Base-by-base conservation (phyloP, 2,113 vertebrate species). In the Laterallus jamaicensis region DNA sequence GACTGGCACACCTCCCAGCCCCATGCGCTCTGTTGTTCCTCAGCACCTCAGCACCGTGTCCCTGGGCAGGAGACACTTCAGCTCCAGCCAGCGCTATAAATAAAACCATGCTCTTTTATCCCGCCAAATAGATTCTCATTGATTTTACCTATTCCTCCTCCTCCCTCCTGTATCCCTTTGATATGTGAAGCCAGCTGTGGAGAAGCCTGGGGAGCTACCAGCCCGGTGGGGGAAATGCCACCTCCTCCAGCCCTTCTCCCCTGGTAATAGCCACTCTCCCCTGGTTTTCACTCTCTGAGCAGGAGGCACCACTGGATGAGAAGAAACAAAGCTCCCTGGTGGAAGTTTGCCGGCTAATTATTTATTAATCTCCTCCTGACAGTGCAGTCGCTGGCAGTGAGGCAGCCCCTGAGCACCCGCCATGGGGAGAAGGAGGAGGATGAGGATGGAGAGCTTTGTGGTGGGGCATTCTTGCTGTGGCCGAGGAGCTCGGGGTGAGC, bases 131-230 rank as follows among this genome's bases (percentile, higher is more conserved):
- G 92, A 88, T 85, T 95, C 87, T 95, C 81, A 95, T 92, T 75
- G 97, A 96, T 97, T 97, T 95, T 96, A 90, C 93, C 81, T 84
- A 66, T 94, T 92, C 92, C 64, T 82, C 62, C 49, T 69, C 86
- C 63, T 86, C 47, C 40, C 40, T 83, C 40, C 16, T 40, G 6
- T 2, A 3, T 79, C 79, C 35, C 86, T 97, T 87, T 94, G 95
- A 92, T 94, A 78, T 14, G 64, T 91, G 91, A 93, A 95, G 59
- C 87, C 85, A 91, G 74, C 87, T 81, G 82, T 29, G 4, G 93
- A 95, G 52, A 69, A 93, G 76, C 76, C 3, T 12, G 12, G 68
- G 64, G 80, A 95, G 56, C 73, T 0, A 2, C 67, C 59, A 88
- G 80, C 55, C 64, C 19, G 21, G 67, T 0, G 2, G 62, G 73